Evolutionary conservation across 2,888 invertebrate species (phyloP), one percentile per base, ranked within the genome.

Genomic region (Trissolcus japonicus): DNA sequence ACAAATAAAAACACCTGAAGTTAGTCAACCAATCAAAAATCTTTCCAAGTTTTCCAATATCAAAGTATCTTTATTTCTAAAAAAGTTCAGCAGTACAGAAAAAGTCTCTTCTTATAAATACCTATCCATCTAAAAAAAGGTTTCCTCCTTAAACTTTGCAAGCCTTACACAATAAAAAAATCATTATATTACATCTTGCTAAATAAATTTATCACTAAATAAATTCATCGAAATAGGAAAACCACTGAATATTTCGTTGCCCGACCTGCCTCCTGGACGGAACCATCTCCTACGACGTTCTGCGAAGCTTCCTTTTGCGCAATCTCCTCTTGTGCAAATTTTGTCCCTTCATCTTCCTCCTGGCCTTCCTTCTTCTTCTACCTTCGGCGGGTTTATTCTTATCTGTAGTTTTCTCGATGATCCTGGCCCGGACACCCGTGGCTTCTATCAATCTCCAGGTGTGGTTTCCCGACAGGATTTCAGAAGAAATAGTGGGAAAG

Each of bases 391-490:
- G 16, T n/a, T 69, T 59, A 9, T 60, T 65, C n/a, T 71, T 55
- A 54, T 71, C 19, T 13, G 51, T 11, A 11, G 57, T 59, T 16
- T 75, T 76, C 21, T 76, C 72, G 14, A 79, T 79, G 25, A 79
- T 67, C 6, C 66, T 66, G 0, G 79, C 63, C 14, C 59, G 71
- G 3, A 79, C 55, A 14, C 76, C 76, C 11, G 61, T 69, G 13
- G 79, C 66, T 66, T 79, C 79, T 13, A 79, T 73, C 40, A 76
- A 6, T 17, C 65, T 29, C 73, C 73, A 79, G 4, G 76, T 76
- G 9, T 79, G 46, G 35, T 73, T 74, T 19, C 55, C 69, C 2
- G 72, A 55, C 50, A 73, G 9, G 1, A 76, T 50, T 6, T 40
- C 69, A 2, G 72, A 55, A 55, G 67, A 13, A 2, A 76, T 55